Evolutionary conservation across 2,888 invertebrate genomes (phyloP), one percentile per base, ranked within the genome.

Genomic region (Liopterus haemorrhoidalis): DNA sequence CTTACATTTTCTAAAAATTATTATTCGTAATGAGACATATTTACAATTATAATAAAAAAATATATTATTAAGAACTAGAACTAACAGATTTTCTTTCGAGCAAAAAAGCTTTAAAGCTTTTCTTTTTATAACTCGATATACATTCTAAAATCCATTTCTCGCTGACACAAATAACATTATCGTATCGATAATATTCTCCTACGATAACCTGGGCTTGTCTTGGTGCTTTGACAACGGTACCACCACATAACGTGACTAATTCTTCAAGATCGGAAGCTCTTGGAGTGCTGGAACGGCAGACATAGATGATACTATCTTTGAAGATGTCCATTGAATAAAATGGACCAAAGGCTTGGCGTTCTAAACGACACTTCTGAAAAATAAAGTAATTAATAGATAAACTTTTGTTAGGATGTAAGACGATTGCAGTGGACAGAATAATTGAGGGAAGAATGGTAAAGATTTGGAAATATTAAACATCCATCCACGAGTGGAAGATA

Each of bases 61-160:
- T 28, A 15, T 28, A 14, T 28, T n/a, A 28, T 14, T 28, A 28
- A 28, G 15, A 25, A 25, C n/a, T 25, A 2, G 28, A 28, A 9
- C 15, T 4, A n/a, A 14, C 9, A 8, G 15, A 14, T 14, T 28
- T 12, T 27, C 14, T 4, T 27, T 12, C 9, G 28, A 2, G 15
- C 5, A 56, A 41, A 56, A 78, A 78, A 50, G 69, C 69, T 4
- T 65, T 62, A 39, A 71, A 55, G 30, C 67, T 64, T 56, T 73
- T 70, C 36, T 72, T 52, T 54, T 71, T 70, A 57, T 77, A 75
- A 20, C 68, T 66, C 1, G 72, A 72, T 43, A 82, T 76, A 32
- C 74, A 77, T 64, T 82, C 82, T 38, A 82, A 64, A 16, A 82
- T 62, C 82, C 82, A 82, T 32, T 65, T 66, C 53, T 78, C 77